These are phyloP conservation scores for Metacarcinus magister DNA, from an alignment of 2,888 invertebrate genomes.

Conservation along the genomic window DNA sequence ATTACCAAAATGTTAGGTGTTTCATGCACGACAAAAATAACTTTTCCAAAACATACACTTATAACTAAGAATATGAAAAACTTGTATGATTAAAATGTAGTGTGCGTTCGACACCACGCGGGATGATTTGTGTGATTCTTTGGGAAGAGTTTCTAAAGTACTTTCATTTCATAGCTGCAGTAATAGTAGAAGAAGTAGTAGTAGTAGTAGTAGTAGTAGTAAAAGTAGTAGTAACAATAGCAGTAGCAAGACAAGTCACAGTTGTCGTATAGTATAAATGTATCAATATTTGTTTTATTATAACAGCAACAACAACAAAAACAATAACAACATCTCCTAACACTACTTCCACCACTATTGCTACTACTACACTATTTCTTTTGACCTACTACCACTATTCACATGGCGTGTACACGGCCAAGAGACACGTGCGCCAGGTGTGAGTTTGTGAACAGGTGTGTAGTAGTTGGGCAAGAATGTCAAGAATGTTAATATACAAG, in stretches of 20 bases:
- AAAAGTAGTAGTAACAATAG: neutral
- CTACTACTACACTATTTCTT: neutral
- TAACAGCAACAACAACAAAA: neutral
- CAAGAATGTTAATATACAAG: neutral
- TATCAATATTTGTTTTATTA: neutral
- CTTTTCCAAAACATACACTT: neutral
- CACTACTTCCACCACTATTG: neutral
- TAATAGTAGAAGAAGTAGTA: neutral
- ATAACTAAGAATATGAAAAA: too few species aligned
- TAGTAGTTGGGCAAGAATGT: neutral
- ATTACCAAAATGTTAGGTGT: neutral
- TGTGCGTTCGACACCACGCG: neutral
- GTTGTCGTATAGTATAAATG: neutral
- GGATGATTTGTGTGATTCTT: neutral
- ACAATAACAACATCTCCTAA: neutral
- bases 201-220: neutral
- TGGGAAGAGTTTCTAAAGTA: neutral
- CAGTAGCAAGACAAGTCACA: neutral
- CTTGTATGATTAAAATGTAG: too few species aligned
- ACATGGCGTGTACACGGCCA: neutral
- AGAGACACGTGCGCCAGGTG: neutral
- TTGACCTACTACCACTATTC: neutral
- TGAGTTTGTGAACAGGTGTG: neutral
- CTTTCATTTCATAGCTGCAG: neutral
- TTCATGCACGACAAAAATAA: too few species aligned